phyloP scores from a whole-genome alignment of 2,888 invertebrate species.

The Microdon myrmicae region DNA sequence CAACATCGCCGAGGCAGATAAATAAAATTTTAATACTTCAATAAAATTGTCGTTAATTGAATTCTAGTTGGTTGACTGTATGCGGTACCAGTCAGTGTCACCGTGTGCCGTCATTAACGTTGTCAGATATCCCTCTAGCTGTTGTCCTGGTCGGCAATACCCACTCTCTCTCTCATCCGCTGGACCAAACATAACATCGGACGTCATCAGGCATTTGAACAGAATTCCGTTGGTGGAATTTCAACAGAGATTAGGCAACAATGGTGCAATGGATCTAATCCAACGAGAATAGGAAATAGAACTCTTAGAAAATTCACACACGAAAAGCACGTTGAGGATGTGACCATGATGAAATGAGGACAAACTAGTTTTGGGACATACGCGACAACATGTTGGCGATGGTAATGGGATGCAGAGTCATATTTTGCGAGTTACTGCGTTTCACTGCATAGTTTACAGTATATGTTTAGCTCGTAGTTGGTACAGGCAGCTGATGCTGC shows the following conservation, averaged over 20 bases:
- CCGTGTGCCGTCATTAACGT: no score
- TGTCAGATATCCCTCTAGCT: not conserved
- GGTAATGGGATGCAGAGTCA: conserved; percentile 9
- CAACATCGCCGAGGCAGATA: conserved; percentile 16
- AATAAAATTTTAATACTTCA: conserved; percentile 47
- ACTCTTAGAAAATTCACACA: conserved; percentile 40
- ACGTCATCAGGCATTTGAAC: conserved; percentile 34
- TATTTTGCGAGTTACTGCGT: no score
- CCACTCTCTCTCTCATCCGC: conserved; percentile 2
- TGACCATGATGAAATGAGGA: conserved; percentile 30
- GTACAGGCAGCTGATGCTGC: no score
- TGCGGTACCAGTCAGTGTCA: conserved; percentile 11
- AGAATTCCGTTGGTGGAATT: conserved; percentile 18
- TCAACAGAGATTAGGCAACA: conserved; percentile 29
- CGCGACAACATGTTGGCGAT: no score
- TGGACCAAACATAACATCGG: conserved; percentile 28
- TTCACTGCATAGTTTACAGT: no score
- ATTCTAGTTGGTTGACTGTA: conserved; percentile 23
- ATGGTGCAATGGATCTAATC: conserved; percentile 37
- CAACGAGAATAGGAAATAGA: conserved; percentile 38
- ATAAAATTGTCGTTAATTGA: conserved; percentile 47
- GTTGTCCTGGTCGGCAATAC: not conserved
- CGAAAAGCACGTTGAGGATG: not conserved
- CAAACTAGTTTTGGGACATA: no score
- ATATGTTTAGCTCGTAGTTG: no score